phyloP scores from a whole-genome alignment of 1,140 invertebrate species.

The Drosophila nigromelanica region DNA sequence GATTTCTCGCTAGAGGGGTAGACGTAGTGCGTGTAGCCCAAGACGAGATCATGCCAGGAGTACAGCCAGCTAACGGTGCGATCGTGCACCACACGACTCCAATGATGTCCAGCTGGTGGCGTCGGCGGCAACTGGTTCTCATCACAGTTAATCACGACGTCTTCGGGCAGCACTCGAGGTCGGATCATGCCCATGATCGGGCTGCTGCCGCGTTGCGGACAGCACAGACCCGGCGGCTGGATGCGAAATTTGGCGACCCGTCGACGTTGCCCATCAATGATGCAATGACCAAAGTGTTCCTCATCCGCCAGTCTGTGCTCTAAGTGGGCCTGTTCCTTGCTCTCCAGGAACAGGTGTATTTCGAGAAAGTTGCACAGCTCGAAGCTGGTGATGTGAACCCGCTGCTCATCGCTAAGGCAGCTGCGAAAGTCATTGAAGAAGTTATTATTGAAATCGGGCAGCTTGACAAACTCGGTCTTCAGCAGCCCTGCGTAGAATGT shows the following conservation, averaged over 20 bases:
- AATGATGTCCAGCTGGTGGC: slow-evolving; percentile 14
- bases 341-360: not conserved
- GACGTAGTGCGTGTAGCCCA: not conserved
- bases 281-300: slow-evolving; percentile 1
- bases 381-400: slow-evolving; percentile 1
- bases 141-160: slow-evolving; percentile 18
- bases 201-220: not conserved
- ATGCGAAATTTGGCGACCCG: not conserved
- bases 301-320: not conserved
- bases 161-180: slow-evolving; percentile 22
- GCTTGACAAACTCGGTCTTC: not conserved
- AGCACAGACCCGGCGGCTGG: slow-evolving; percentile 1
- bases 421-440: slow-evolving; percentile 21
- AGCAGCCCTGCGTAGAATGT: slow-evolving; percentile 20
- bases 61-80: slow-evolving; percentile 12
- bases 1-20: not conserved
- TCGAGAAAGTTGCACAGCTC: slow-evolving; percentile 8
- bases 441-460: not conserved
- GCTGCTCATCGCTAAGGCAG: slow-evolving; percentile 7
- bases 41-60: slow-evolving; percentile 4
- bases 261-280: not conserved
- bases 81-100: slow-evolving; percentile 15
- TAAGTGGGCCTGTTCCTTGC: too few species aligned
- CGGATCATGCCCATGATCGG: slow-evolving; percentile 12
- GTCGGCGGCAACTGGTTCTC: not conserved